Conservation (phyloP, 2,888 invertebrate species). For the Pristionchus mayeri region DNA sequence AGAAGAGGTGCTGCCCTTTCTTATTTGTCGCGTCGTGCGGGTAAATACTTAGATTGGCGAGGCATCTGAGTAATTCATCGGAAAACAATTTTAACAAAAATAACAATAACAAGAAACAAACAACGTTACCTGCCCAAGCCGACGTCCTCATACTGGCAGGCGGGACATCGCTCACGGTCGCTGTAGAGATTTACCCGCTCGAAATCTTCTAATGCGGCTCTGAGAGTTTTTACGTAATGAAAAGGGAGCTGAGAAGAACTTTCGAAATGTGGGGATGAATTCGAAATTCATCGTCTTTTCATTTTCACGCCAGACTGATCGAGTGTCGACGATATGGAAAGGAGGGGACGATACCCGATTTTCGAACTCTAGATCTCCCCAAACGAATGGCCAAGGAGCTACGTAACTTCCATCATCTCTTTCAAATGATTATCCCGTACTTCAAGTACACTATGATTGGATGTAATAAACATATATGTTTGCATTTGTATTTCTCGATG, state of each 20-base stretch:
- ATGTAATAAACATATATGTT: too few species aligned
- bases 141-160: slow-evolving; percentile 11
- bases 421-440: too few species aligned
- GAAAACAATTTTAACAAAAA: too few species aligned
- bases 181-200: slow-evolving; percentile 1
- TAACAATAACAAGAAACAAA: neutral
- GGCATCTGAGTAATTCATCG: neutral
- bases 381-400: too few species aligned
- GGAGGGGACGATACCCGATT: too few species aligned
- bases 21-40: neutral
- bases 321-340: too few species aligned
- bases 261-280: neutral
- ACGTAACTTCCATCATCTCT: too few species aligned
- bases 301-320: too few species aligned
- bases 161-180: slow-evolving; percentile 23
- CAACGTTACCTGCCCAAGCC: slow-evolving; percentile 4
- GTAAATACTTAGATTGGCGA: neutral
- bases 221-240: neutral
- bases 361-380: too few species aligned
- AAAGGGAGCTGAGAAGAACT: neutral
- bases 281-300: too few species aligned
- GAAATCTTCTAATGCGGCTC: neutral
- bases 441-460: too few species aligned
- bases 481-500: too few species aligned
- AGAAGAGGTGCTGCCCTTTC: slow-evolving; percentile 1